phyloP scores from a whole-genome alignment of 2,797 vertebrate species.

The Coreius guichenoti region DNA sequence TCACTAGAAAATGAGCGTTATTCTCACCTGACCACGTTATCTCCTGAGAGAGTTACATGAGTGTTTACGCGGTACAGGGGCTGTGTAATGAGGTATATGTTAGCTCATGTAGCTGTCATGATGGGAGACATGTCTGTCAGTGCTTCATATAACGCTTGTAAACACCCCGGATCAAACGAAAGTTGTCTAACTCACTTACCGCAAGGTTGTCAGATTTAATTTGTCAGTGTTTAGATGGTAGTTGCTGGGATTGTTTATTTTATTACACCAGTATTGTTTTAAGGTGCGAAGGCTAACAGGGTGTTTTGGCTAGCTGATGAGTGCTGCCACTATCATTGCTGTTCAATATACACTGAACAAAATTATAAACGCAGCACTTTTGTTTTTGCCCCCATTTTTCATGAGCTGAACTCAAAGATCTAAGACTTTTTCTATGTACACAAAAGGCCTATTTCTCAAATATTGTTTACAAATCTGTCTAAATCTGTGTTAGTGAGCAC shows the following conservation, averaged over 20 bases:
- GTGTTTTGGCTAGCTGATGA: conserved; percentile 12
- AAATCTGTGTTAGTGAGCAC: no score
- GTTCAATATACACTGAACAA: no score
- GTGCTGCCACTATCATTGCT: not conserved
- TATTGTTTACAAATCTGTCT: no score
- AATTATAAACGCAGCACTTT: no score
- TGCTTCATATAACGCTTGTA: not conserved
- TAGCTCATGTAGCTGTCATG: conserved; percentile 47
- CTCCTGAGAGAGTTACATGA: not conserved
- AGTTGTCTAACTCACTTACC: not conserved
- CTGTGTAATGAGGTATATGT: not conserved
- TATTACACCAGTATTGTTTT: not conserved
- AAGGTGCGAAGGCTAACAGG: not conserved
- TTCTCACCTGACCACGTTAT: not conserved
- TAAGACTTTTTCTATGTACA: no score
- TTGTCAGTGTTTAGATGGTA: not conserved
- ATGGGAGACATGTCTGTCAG: conserved; percentile 21
- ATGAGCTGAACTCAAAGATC: no score
- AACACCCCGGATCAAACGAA: not conserved
- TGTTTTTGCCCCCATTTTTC: no score
- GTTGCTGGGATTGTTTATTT: not conserved
- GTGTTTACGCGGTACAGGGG: not conserved
- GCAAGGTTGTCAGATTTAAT: not conserved
- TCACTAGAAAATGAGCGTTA: not conserved
- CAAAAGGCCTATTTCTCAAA: no score